A percentile compares a stretch with the other conserved stretches of the same genome.
Conservation (phyloP, 2,113 vertebrate species). For the Sus scrofa region T2T-Sscrofa CM000812.6:76439001-76439500, state of each 20-base stretch:
- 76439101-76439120: too few species aligned
- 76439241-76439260: conserved; percentile 22
- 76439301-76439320: neutral
- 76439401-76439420: neutral
- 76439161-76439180: too few species aligned
- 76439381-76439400: neutral
- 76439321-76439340: neutral
- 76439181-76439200: too few species aligned
- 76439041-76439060: too few species aligned
- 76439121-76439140: too few species aligned
- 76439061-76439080: too few species aligned
- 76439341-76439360: neutral
- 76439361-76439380: neutral
- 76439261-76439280: neutral
- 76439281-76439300: neutral
- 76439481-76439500: neutral
- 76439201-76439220: too few species aligned
- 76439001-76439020: too few species aligned
- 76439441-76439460: neutral
- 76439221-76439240: too few species aligned
- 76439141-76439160: too few species aligned
- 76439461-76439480: neutral
- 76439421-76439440: neutral
- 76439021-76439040: too few species aligned
- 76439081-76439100: too few species aligned